phyloP scores from a whole-genome alignment of 1,140 invertebrate genomes.

The Acarapis woodi region DNA sequence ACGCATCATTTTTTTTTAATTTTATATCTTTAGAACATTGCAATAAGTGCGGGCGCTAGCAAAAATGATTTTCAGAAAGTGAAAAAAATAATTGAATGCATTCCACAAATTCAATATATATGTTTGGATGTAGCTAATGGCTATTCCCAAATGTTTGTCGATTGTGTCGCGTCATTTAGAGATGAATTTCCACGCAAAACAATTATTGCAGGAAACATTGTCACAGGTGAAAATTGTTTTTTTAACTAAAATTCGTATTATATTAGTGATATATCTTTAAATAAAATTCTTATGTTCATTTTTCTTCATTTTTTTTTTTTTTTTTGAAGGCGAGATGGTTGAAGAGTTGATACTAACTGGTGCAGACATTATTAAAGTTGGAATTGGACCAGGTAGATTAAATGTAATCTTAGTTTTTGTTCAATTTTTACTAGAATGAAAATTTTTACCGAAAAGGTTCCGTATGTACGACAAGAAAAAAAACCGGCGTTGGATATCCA shows the following conservation, averaged over 20 bases:
- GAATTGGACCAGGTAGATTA: constrained; percentile 31
- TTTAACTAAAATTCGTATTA: too few species aligned
- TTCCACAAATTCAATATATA: constrained; percentile 41
- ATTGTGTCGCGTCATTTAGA: constrained; percentile 53
- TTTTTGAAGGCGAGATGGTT: too few species aligned
- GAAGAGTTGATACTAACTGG: constrained; percentile 75
- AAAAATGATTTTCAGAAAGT: constrained; percentile 51
- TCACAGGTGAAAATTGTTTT: too few species aligned
- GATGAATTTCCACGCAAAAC: constrained; percentile 48
- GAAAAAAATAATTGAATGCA: constrained; percentile 28
- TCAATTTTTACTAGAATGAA: not conserved
- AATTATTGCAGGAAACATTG: constrained; percentile 85
- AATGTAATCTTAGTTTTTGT: not conserved
- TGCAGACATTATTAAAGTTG: constrained; percentile 83
- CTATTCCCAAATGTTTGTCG: constrained; percentile 76
- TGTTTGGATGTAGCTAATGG: constrained; percentile 92
- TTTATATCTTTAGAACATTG: constrained; percentile 27
- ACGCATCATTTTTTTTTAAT: not conserved
- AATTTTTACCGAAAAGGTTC: constrained; percentile 27
- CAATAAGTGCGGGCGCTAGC: constrained; percentile 52
- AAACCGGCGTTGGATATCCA: constrained; percentile 80
- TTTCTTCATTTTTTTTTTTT: too few species aligned
- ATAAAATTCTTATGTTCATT: too few species aligned
- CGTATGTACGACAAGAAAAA: constrained; percentile 73
- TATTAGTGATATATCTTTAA: too few species aligned